Base-by-base conservation (phyloP, 1,140 invertebrate species). In the Hyposmocoma kahamanoa region DNA sequence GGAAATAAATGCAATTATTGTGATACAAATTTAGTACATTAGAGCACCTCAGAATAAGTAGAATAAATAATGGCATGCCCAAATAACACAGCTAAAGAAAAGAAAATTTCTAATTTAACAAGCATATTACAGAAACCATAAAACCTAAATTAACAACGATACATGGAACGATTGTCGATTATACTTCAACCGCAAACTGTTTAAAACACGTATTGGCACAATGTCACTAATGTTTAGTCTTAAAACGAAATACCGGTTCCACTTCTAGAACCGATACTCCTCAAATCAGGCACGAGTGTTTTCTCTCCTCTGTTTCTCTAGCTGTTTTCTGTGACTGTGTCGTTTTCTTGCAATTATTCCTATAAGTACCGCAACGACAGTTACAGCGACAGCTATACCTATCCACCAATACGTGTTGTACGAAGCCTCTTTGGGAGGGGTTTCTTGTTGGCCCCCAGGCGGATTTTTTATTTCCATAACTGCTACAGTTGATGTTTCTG, bases 321-420 rank as follows among this genome's bases (percentile, higher is more conserved):
- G 49, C 28, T 77, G 66, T 69, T 83, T 85, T 49, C 72, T 78
- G 42, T 85, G 82, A 42, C 62, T 82, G 22, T 83, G 78, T 22
- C 82, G 68, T 56, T 83, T 85, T 44, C 75, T 69, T 26, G 74
- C 78, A 46, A 85, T 80, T 45, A 85, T 79, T 50, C 74, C 76
- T 56, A 78, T 69, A 56, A 85, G 52, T 58, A 82, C 62, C 8
- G 80, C 63, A 36, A 82, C 50, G 5, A 85, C 64, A n/a, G 66
- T 63, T 42, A 85, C 26, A 3, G 70, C 82, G 1, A 82, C 79
- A 9, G 57, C 74, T 46, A 85, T 68, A 17, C 82, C 82, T 50
- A 85, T 79, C 79, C 82, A 85, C 79, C 77, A 83, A 43, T 83
- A 85, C 5, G 73, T 67, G 39, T 74, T 82, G 28, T 85, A 85